Percentiles rank a stretch among this genome's conserved stretches.
These are phyloP conservation scores for Anastrepha ludens DNA, from an alignment of 1,140 invertebrate species.

Conservation along the genomic window DNA sequence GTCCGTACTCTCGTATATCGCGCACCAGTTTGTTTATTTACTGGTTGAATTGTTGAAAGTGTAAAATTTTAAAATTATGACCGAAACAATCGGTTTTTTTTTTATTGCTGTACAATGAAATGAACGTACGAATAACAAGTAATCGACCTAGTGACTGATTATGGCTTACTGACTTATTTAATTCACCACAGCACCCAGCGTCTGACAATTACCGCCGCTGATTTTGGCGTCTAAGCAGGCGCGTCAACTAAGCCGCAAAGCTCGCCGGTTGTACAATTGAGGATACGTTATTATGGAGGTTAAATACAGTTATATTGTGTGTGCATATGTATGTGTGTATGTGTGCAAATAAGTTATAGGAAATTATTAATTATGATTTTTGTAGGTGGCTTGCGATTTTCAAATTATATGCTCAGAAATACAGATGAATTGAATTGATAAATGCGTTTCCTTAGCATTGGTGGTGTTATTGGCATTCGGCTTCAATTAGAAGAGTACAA, in stretches of 20 bases:
- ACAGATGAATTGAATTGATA: neutral
- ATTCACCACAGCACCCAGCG: neutral
- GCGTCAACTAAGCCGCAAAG: neutral
- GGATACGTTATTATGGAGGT: neutral
- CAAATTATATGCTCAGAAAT: too few species aligned
- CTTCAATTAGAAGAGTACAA: too few species aligned
- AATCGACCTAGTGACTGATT: conserved; percentile 23
- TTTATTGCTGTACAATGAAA: neutral
- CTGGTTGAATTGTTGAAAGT: neutral
- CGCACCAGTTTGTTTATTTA: neutral
- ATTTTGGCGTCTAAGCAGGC: conserved; percentile 2
- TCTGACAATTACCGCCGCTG: conserved; percentile 16
- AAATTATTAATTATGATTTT: neutral
- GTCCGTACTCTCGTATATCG: neutral
- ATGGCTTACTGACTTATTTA: neutral
- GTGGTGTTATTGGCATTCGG: neutral
- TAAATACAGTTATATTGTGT: neutral
- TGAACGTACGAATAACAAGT: neutral
- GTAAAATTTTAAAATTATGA: conserved; percentile 30
- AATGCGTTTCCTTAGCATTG: conserved; percentile 1
- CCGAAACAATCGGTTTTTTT: conserved; percentile 11
- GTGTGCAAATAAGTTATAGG: neutral
- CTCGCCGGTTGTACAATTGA: neutral
- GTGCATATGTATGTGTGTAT: too few species aligned
- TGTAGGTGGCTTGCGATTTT: neutral